Evolutionary conservation across 2,113 vertebrate species (phyloP).

Genomic region (Ancistrus triradiatus): DNA sequence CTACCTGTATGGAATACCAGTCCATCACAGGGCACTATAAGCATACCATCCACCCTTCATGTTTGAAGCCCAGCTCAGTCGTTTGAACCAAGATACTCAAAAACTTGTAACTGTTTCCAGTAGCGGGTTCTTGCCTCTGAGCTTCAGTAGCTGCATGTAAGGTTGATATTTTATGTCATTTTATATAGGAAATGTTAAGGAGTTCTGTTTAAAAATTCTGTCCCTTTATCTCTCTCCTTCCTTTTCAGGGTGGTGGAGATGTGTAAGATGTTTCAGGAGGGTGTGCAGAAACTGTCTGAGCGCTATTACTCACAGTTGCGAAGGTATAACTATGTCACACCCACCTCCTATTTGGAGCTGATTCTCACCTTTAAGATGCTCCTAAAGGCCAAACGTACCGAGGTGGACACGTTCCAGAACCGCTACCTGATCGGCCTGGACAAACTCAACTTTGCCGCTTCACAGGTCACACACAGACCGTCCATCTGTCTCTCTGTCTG

Average conservation of each 20-base stretch:
- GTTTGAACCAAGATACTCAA: no score
- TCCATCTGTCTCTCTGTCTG: not conserved
- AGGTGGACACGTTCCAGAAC: conserved; percentile 75
- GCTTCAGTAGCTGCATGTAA: no score
- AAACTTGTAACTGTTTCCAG: no score
- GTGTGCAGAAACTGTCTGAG: conserved; percentile 70
- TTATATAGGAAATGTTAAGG: no score
- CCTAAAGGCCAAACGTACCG: conserved; percentile 76
- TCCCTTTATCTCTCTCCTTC: no score
- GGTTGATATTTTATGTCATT: no score
- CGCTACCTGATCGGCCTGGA: conserved; percentile 82
- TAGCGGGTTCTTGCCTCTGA: no score
- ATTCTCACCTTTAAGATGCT: conserved; percentile 88
- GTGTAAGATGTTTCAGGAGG: conserved; percentile 90
- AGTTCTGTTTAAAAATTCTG: no score
- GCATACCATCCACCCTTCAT: no score
- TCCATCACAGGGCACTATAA: no score
- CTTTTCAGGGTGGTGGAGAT: conserved; percentile 81
- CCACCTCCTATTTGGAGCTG: conserved; percentile 87
- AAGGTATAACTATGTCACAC: conserved; percentile 89
- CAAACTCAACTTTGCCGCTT: conserved; percentile 86
- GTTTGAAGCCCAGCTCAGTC: no score
- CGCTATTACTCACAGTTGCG: conserved; percentile 72
- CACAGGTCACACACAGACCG: conserved; percentile 67
- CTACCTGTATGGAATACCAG: no score